Evolutionary conservation across 2,113 vertebrate genomes (phyloP).

Genomic region (Chascanopsetta lugubris): DNA sequence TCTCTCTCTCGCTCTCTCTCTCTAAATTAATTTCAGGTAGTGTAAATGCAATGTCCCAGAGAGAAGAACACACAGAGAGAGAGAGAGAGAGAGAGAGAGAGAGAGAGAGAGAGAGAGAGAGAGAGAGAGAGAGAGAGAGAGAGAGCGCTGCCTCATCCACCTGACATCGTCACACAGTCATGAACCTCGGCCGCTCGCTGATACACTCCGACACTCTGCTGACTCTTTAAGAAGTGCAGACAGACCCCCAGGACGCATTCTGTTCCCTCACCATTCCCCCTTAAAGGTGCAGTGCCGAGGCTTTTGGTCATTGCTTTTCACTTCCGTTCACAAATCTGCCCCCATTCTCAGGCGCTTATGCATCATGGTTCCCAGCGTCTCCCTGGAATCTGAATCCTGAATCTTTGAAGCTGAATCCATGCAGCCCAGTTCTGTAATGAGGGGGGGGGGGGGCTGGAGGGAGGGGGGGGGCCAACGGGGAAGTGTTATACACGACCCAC

Average conservation of each 20-base stretch:
- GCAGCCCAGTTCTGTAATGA: constrained; percentile 39
- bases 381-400: constrained; percentile 3
- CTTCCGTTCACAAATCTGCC: neutral
- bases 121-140: too few relatives aligned
- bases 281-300: too few relatives aligned
- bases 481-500: constrained; percentile 50
- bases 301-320: neutral
- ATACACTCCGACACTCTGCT: constrained; percentile 31
- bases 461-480: constrained; percentile 10
- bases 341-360: neutral
- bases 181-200: neutral
- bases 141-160: constrained; percentile 4
- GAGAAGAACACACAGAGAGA: too few relatives aligned
- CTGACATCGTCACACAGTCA: constrained; percentile 15
- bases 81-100: too few relatives aligned
- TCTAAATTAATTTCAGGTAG: too few relatives aligned
- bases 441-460: neutral
- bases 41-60: too few relatives aligned
- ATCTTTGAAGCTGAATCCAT: constrained; percentile 22
- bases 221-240: constrained; percentile 2
- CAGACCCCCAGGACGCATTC: too few relatives aligned
- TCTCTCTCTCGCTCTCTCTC: too few relatives aligned
- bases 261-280: too few relatives aligned
- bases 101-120: too few relatives aligned
- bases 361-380: constrained; percentile 2